Conservation (phyloP, 2,888 invertebrate species). For the Plagiodera versicolora region DNA sequence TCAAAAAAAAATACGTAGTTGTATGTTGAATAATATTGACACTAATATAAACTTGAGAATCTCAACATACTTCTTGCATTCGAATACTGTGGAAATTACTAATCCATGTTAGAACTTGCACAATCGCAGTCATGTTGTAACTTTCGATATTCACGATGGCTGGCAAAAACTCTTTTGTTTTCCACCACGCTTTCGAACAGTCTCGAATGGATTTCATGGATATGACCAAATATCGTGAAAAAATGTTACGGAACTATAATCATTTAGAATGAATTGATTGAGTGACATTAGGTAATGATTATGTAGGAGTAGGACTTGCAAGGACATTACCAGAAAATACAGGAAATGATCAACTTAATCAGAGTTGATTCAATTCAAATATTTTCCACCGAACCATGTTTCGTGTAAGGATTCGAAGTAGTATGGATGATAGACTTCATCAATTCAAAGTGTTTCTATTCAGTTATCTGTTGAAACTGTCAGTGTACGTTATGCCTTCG, state of each 20-base stretch:
- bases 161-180: conserved; percentile 29
- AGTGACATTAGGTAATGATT: background rate
- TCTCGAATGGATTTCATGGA: conserved; percentile 16
- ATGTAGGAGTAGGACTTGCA: background rate
- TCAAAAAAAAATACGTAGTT: too few relatives aligned
- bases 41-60: too few relatives aligned
- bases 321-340: background rate
- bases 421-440: too few relatives aligned
- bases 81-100: conserved; percentile 32
- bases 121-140: conserved; percentile 34
- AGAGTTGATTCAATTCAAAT: too few relatives aligned
- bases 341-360: too few relatives aligned
- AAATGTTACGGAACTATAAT: conserved; percentile 16
- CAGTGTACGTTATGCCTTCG: too few relatives aligned
- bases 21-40: background rate
- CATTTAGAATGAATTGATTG: background rate
- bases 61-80: too few relatives aligned
- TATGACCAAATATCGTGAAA: conserved; percentile 11
- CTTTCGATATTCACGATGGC: conserved; percentile 38
- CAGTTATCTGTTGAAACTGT: too few relatives aligned
- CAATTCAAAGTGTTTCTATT: too few relatives aligned
- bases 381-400: too few relatives aligned
- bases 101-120: conserved; percentile 32
- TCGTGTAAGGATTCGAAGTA: too few relatives aligned
- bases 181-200: conserved; percentile 22